phyloP scores from a whole-genome alignment of 2,797 vertebrate species.

The Choloepus didactylus region DNA sequence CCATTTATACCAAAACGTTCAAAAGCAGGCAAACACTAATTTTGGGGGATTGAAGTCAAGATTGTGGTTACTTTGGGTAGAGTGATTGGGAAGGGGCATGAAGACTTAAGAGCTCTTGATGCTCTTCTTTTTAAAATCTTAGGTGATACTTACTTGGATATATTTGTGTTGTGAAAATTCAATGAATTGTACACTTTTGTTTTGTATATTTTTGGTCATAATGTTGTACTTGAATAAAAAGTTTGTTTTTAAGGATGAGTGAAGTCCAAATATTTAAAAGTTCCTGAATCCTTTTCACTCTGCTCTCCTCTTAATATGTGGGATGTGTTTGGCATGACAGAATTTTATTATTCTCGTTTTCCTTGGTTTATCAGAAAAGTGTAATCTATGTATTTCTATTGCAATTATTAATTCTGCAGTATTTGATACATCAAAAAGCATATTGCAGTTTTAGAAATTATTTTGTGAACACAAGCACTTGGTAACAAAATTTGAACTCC shows the following conservation, averaged over 20 bases:
- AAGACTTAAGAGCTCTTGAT: background rate
- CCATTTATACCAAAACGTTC: background rate
- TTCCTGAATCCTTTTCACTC: background rate
- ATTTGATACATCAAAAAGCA: background rate
- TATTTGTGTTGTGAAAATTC: constrained; percentile 42
- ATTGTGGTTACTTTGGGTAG: background rate
- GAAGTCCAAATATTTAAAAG: background rate
- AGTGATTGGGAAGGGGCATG: background rate
- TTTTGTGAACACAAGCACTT: constrained; percentile 14
- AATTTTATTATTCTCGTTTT: background rate
- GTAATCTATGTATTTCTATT: background rate
- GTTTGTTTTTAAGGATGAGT: background rate
- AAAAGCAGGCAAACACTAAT: constrained; percentile 35
- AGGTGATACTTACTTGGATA: background rate
- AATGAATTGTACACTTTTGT: background rate
- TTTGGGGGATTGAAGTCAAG: background rate
- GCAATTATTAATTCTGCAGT: background rate
- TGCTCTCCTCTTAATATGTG: background rate
- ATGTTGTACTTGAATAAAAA: background rate
- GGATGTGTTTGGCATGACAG: background rate
- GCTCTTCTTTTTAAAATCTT: background rate
- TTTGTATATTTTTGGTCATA: background rate
- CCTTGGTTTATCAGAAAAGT: constrained; percentile 45
- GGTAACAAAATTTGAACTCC: constrained; percentile 45
- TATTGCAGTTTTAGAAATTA: background rate